These are phyloP conservation scores for Synaphobranchus kaupii DNA, from an alignment of 2,797 vertebrate species.

Conservation along the genomic window DNA sequence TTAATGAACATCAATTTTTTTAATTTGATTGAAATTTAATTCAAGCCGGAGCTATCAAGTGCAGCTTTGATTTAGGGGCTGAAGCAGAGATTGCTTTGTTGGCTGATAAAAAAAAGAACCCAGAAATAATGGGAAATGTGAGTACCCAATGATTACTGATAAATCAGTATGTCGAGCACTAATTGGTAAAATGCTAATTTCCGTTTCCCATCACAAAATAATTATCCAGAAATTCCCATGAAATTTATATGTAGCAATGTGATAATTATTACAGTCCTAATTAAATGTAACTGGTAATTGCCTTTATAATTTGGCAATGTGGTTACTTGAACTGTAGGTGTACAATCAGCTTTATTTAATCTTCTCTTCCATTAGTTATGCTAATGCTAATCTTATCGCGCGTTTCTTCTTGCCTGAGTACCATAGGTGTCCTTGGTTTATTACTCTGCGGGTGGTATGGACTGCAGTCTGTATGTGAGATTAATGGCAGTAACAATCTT, in stretches of 20 bases:
- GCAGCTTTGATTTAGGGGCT: background rate
- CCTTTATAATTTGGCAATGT: background rate
- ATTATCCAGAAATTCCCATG: background rate
- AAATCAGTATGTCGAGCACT: background rate
- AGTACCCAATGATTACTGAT: background rate
- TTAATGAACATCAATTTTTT: background rate
- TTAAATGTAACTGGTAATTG: background rate
- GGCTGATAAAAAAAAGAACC: background rate
- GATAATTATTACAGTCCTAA: background rate
- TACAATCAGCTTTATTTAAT: background rate
- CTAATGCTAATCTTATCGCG: background rate
- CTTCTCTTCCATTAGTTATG: background rate
- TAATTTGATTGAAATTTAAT: background rate
- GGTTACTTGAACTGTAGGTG: background rate
- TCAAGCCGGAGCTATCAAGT: background rate
- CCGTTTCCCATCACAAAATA: background rate
- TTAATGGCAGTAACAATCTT: background rate
- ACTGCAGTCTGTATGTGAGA: background rate
- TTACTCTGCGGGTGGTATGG: background rate
- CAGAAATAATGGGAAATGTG: background rate
- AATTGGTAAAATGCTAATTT: background rate
- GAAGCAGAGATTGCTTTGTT: background rate
- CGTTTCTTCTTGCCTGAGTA: background rate
- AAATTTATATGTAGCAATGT: background rate
- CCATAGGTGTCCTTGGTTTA: background rate